These are phyloP conservation scores for Tokudaia tokunoshimensis DNA, from an alignment of 2,797 vertebrate species.

Conservation along the genomic window DNA sequence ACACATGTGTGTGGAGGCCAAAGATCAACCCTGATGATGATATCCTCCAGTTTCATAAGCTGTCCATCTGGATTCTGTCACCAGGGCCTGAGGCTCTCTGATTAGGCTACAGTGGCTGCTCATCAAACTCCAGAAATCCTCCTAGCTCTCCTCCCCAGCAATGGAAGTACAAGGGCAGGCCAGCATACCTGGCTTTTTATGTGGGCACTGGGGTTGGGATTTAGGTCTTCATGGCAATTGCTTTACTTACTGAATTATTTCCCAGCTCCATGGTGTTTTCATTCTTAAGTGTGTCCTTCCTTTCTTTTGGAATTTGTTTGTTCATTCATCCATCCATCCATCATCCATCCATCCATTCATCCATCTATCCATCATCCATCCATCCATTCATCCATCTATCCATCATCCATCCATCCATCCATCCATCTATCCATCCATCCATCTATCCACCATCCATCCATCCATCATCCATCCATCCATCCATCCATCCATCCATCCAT, in stretches of 20 bases:
- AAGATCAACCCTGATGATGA: neutral
- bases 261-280: neutral
- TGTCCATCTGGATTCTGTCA: neutral
- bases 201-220: neutral
- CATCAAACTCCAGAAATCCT: neutral
- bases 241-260: neutral
- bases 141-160: neutral
- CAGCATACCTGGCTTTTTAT: neutral
- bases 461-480: neutral
- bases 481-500: too few species aligned
- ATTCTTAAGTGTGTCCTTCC: neutral
- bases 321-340: neutral
- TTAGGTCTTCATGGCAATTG: neutral
- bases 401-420: too few species aligned
- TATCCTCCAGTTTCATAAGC: too few species aligned
- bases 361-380: too few species aligned
- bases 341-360: neutral
- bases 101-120: neutral
- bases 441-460: too few species aligned
- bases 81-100: neutral
- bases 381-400: too few species aligned
- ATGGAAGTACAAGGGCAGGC: neutral
- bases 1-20: neutral
- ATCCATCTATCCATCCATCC: too few species aligned
- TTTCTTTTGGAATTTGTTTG: too few species aligned